These are phyloP conservation scores for Cerastis rubricosa DNA, from an alignment of 2,888 invertebrate genomes.

Conservation along the genomic window DNA sequence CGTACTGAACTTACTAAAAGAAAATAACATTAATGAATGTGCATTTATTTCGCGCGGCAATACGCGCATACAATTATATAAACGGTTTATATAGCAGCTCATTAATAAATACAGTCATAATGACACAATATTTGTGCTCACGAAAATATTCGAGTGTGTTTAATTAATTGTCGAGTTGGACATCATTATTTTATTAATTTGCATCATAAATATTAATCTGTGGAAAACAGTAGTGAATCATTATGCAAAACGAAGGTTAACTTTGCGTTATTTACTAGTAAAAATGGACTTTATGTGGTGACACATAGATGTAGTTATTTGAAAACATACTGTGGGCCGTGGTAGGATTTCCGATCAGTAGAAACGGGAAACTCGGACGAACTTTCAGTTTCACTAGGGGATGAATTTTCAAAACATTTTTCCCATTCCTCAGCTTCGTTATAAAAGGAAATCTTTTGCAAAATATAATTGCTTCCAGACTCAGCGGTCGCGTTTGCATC, in stretches of 20 bases:
- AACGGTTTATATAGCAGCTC: slow-evolving; percentile 19
- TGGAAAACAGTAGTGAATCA: not conserved
- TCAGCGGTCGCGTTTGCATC: not conserved
- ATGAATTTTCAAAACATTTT: not conserved
- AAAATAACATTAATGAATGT: slow-evolving; percentile 32
- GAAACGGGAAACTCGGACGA: not conserved
- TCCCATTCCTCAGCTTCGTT: not conserved
- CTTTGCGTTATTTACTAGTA: not conserved
- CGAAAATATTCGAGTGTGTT: slow-evolving; percentile 8
- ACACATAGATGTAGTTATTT: not conserved
- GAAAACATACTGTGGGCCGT: not conserved
- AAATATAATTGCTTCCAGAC: not conserved
- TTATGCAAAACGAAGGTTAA: not conserved
- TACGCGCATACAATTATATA: not conserved
- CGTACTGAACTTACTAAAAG: slow-evolving; percentile 12
- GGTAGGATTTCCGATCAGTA: not conserved
- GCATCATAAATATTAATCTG: not conserved
- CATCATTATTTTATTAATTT: slow-evolving; percentile 2
- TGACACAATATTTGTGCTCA: slow-evolving; percentile 11
- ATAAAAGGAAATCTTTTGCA: not conserved
- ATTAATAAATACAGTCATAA: slow-evolving; percentile 40
- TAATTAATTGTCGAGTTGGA: slow-evolving; percentile 5
- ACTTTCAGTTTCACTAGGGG: not conserved
- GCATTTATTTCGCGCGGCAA: slow-evolving; percentile 19
- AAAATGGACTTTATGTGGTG: not conserved